Base-by-base conservation (phyloP, 1,140 invertebrate genomes). In the Lepidurus apus region DNA sequence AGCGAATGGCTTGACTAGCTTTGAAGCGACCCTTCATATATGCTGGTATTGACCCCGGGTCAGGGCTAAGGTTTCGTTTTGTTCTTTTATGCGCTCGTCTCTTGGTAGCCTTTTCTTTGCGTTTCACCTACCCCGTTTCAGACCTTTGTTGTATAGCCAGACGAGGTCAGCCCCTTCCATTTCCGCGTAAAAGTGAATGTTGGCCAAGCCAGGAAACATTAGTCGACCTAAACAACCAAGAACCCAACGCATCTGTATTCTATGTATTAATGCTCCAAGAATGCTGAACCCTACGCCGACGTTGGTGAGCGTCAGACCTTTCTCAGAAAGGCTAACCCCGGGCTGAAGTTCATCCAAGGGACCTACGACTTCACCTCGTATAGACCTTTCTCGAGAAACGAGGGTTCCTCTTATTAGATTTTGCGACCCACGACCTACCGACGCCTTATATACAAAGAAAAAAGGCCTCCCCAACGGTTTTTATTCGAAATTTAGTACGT, bases 241-340 rank as follows among this genome's bases (percentile, higher is more conserved):
- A 65, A 65, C 53, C 53, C 53, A 65, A 65, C 53, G 53, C 53
- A 65, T 65, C 53, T 65, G 53, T 65, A 65, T 65, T 65, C 53
- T 65, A 21, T 65, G 53, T 65, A 65, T 65, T 34, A 34, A 65
- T 65, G 53, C 53, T 65, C 53, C 53, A 65, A 65, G 53, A 65
- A 65, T 65, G 53, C 53, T 65, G 53, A 65, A 65, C 53, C 3
- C 53, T 65, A 21, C 53, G 53, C 21, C 53, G 53, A 65, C 53
- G 53, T 65, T 65, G 53, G 53, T 17, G 53, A 65, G 53, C 53
- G 53, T 21, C 53, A 65, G 53, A 13, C 53, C 53, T 65, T 65
- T 65, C 21, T 7, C 7, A 3, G 53, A 21, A 65, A 65, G 21
- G 53, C 17, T 65, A n/a, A 65, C 53, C 53, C 53, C 53, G 21